Conservation (phyloP, 2,113 vertebrate species). For the Myrmecophaga tridactyla region DNA sequence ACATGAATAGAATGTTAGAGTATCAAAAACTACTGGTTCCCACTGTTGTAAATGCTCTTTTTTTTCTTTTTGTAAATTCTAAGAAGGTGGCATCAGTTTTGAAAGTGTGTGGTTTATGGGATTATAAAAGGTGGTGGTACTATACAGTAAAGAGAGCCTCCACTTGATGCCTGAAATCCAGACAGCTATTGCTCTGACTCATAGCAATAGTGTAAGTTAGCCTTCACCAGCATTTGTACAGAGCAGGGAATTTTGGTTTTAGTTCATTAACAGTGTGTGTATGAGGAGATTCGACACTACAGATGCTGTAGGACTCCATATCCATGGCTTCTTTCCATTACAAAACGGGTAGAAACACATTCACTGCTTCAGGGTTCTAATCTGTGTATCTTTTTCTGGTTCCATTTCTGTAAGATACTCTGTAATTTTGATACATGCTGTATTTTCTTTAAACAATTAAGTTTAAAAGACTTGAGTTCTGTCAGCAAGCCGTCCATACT, state of each 20-base stretch:
- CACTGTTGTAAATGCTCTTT: constrained; percentile 27
- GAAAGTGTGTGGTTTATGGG: constrained; percentile 54
- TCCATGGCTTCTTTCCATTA: constrained; percentile 79
- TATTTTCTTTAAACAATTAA: constrained; percentile 64
- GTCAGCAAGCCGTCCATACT: constrained; percentile 73
- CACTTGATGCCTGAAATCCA: constrained; percentile 73
- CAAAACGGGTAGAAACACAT: constrained; percentile 81
- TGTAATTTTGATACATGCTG: constrained; percentile 61
- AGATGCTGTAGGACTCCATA: constrained; percentile 72
- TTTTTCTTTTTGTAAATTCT: not conserved
- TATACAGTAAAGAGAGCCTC: constrained; percentile 61
- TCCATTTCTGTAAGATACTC: constrained; percentile 70
- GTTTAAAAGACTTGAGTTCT: constrained; percentile 77
- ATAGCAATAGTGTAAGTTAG: constrained; percentile 79
- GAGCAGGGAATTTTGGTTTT: constrained; percentile 78
- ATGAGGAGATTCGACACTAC: constrained; percentile 70
- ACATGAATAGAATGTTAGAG: not conserved
- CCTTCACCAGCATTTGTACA: constrained; percentile 86
- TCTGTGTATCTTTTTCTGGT: constrained; percentile 73
- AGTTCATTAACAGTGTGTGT: constrained; percentile 62
- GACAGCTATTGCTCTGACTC: constrained; percentile 73
- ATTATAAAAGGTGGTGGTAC: not conserved
- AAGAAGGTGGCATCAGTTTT: constrained; percentile 69
- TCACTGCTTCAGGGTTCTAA: constrained; percentile 79
- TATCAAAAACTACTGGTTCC: not conserved